These are phyloP conservation scores for Junonia oenone DNA, from an alignment of 2,888 invertebrate genomes.

Conservation along the genomic window DNA sequence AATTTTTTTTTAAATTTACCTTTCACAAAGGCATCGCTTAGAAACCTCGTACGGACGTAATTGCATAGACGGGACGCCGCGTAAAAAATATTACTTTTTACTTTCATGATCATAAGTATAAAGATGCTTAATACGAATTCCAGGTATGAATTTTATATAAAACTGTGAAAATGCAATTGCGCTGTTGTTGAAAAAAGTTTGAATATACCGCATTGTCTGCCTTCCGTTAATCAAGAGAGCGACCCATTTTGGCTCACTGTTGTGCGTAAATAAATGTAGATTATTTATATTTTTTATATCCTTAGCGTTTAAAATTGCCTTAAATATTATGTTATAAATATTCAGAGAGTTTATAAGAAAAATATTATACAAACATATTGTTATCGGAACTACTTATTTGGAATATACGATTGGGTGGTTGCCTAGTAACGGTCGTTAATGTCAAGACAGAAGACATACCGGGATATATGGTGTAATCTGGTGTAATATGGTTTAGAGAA, in stretches of 20 bases:
- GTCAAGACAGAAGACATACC: too few relatives aligned
- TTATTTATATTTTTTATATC: neutral
- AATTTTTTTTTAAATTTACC: neutral
- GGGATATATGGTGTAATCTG: too few relatives aligned
- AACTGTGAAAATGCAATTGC: neutral
- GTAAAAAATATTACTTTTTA: neutral
- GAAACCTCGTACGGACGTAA: neutral
- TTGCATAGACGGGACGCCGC: neutral
- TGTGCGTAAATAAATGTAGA: neutral
- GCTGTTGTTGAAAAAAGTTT: neutral
- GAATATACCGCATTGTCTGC: neutral
- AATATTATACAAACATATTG: too few relatives aligned
- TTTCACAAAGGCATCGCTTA: constrained; percentile 1
- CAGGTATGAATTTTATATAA: neutral
- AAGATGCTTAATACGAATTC: neutral
- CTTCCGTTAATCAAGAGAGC: neutral
- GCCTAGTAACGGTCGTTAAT: too few relatives aligned
- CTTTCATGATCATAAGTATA: neutral
- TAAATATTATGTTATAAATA: too few relatives aligned
- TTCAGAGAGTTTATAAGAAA: neutral
- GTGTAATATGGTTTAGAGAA: too few relatives aligned
- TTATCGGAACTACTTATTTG: too few relatives aligned
- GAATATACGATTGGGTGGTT: too few relatives aligned
- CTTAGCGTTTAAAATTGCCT: too few relatives aligned
- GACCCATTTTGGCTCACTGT: neutral